A percentile compares a stretch with the other conserved stretches of the same genome.
These are phyloP conservation scores for Cylas formicarius DNA, from an alignment of 1,140 invertebrate genomes.

Conservation along the genomic window DNA sequence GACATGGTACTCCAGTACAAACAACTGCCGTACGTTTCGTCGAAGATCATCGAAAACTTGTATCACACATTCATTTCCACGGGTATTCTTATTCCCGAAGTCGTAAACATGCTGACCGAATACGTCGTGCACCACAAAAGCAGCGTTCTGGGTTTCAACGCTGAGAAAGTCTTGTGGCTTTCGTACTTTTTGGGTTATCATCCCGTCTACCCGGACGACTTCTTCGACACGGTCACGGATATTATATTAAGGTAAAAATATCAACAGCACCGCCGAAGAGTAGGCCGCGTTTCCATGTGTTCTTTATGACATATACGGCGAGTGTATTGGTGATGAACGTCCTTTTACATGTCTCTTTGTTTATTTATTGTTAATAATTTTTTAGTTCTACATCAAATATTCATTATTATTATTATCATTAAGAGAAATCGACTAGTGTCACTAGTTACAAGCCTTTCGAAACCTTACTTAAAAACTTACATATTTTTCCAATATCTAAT, in stretches of 20 bases:
- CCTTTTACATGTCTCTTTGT: conserved; percentile 1
- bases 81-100: conserved; percentile 39
- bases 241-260: conserved; percentile 37
- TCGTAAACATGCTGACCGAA: conserved; percentile 42
- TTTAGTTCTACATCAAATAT: too few relatives aligned
- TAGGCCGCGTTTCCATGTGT: too few relatives aligned
- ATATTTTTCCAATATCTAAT: too few relatives aligned
- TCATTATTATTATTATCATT: too few relatives aligned
- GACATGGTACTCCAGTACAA: conserved; percentile 14
- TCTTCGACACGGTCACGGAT: conserved; percentile 34
- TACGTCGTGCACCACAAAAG: conserved; percentile 41
- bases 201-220: conserved; percentile 36
- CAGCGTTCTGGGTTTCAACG: conserved; percentile 43
- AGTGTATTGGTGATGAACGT: conserved; percentile 4
- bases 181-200: conserved; percentile 45
- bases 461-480: too few relatives aligned
- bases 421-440: too few relatives aligned
- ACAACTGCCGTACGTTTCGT: conserved; percentile 32
- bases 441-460: too few relatives aligned
- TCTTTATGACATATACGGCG: too few relatives aligned
- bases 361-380: neutral
- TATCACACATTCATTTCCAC: conserved; percentile 38
- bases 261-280: too few relatives aligned
- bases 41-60: conserved; percentile 42
- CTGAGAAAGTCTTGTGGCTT: conserved; percentile 44